Evolutionary conservation across 2,888 invertebrate species (phyloP).

Genomic region (Blera fallax): DNA sequence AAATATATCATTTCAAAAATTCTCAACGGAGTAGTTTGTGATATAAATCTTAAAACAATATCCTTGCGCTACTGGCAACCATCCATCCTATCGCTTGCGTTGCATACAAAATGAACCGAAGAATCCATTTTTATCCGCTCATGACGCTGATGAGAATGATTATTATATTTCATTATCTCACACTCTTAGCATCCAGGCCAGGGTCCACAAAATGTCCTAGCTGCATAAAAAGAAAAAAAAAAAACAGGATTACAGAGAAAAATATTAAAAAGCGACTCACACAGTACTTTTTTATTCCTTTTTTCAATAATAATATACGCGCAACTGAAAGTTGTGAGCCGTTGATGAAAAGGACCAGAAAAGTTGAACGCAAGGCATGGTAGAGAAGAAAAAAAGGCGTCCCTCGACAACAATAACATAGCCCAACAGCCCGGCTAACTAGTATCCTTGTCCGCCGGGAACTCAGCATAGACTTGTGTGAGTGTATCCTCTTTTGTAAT

Average conservation of each 20-base stretch:
- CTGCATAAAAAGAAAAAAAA: background rate
- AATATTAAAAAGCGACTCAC: background rate
- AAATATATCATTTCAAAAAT: slow-evolving; percentile 5
- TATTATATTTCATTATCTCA: slow-evolving; percentile 44
- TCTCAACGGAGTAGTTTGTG: slow-evolving; percentile 17
- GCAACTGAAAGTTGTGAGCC: slow-evolving; percentile 37
- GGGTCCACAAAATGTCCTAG: slow-evolving; percentile 7
- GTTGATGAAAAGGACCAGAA: slow-evolving; percentile 25
- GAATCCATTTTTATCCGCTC: slow-evolving; percentile 28
- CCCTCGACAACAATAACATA: slow-evolving; percentile 9
- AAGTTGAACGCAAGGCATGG: background rate
- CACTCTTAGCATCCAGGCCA: background rate
- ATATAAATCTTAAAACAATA: slow-evolving; percentile 46
- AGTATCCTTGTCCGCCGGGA: slow-evolving; percentile 16
- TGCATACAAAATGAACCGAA: slow-evolving; percentile 40
- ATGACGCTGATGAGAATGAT: slow-evolving; percentile 44
- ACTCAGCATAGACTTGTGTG: background rate
- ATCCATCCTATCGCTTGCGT: background rate
- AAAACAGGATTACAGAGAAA: background rate
- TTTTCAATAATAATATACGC: slow-evolving; percentile 30
- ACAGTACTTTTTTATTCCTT: background rate
- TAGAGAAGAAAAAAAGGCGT: background rate
- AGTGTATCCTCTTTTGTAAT: slow-evolving; percentile 53
- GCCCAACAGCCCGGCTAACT: slow-evolving; percentile 33
- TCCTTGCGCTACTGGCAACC: background rate